Conservation (phyloP, 2,797 vertebrate species). For the Sebastes taczanowskii region DNA sequence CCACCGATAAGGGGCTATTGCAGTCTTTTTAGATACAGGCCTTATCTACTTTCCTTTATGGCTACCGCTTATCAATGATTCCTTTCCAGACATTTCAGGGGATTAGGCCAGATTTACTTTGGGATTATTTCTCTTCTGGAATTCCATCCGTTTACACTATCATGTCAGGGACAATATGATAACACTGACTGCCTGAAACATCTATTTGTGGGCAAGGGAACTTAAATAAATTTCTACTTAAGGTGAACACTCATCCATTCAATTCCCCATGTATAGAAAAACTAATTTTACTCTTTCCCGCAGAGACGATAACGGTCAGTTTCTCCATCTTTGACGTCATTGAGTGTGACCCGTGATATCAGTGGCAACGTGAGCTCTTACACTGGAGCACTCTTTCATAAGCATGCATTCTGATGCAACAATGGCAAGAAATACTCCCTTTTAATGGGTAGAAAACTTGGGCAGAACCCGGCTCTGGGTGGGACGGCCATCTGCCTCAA, state of each 20-base stretch:
- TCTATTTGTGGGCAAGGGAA: conserved; percentile 27
- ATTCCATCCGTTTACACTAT: conserved; percentile 51
- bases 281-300: not conserved
- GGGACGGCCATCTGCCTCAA: too few species aligned
- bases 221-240: conserved; percentile 10
- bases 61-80: conserved; percentile 65
- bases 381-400: not conserved
- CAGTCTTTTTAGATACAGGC: conserved; percentile 50
- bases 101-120: conserved; percentile 69
- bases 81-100: conserved; percentile 64
- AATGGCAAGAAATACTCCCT: too few species aligned
- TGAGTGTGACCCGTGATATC: not conserved
- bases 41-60: conserved; percentile 68
- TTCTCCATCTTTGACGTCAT: not conserved
- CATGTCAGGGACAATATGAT: conserved; percentile 50
- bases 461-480: too few species aligned
- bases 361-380: not conserved
- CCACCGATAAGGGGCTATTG: conserved; percentile 53
- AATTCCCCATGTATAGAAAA: not conserved
- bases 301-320: not conserved
- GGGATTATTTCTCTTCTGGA: conserved; percentile 54
- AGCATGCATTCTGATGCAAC: too few species aligned
- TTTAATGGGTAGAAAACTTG: too few species aligned
- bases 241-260: conserved; percentile 4
- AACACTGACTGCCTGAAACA: conserved; percentile 33